phyloP scores from a whole-genome alignment of 2,113 vertebrate species.

The Colossoma macropomum region DNA sequence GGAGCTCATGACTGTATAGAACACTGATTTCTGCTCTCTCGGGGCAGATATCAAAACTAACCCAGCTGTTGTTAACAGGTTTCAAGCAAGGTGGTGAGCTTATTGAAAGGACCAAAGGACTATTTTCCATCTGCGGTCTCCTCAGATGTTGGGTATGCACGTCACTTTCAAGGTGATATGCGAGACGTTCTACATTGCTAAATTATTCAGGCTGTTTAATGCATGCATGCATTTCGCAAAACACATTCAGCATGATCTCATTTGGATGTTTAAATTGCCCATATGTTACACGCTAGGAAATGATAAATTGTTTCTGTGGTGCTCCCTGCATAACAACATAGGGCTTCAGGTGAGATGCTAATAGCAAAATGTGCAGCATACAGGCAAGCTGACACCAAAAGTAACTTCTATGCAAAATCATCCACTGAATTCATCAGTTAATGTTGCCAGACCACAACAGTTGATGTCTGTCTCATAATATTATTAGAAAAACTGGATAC shows the following conservation, averaged over 20 bases:
- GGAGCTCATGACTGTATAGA: neutral
- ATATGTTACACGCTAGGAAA: conserved; percentile 9
- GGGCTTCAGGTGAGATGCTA: conserved; percentile 31
- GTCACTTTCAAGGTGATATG: conserved; percentile 30
- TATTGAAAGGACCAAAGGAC: neutral
- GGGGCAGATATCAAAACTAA: conserved; percentile 13
- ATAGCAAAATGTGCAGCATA: neutral
- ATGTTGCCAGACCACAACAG: conserved; percentile 17
- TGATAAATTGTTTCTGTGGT: conserved; percentile 27
- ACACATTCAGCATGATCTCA: conserved; percentile 41
- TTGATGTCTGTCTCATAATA: conserved; percentile 7
- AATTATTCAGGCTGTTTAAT: conserved; percentile 43
- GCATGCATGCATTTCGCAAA: conserved; percentile 8
- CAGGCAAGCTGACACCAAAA: conserved; percentile 38
- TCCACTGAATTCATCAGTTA: conserved; percentile 34
- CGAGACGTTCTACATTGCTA: conserved; percentile 15
- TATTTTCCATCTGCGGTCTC: conserved; percentile 29
- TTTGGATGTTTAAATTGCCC: conserved; percentile 43
- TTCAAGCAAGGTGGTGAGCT: conserved; percentile 12
- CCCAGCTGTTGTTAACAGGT: conserved; percentile 11
- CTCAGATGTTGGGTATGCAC: conserved; percentile 7
- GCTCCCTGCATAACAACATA: conserved; percentile 21
- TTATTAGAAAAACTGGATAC: conserved; percentile 34
- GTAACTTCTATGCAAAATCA: conserved; percentile 36
- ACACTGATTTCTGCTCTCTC: conserved; percentile 18